Conservation (phyloP, 1,140 invertebrate genomes). For the Heliconius himera region DNA sequence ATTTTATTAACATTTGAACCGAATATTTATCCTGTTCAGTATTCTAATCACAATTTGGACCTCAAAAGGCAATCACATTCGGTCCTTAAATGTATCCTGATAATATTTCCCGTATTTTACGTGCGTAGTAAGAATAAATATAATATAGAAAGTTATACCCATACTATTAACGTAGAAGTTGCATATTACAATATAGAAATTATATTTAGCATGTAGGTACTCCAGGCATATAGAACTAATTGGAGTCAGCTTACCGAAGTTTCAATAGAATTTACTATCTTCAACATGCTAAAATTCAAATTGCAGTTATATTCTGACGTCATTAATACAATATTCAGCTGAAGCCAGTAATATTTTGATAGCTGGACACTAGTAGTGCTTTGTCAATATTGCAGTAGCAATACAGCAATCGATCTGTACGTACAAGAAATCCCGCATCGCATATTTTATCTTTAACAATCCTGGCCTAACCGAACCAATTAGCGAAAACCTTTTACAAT, state of each 20-base stretch:
- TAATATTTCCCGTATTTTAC: not conserved
- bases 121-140: not conserved
- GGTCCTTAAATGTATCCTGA: not conserved
- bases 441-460: slow-evolving; percentile 81
- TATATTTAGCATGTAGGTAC: not conserved
- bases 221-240: slow-evolving; percentile 1
- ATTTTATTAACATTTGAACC: not conserved
- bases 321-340: not conserved
- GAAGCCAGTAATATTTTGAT: not conserved
- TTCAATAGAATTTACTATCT: slow-evolving; percentile 11
- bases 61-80: not conserved
- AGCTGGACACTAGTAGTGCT: not conserved
- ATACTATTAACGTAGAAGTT: not conserved
- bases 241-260: not conserved
- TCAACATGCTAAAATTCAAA: not conserved
- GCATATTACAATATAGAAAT: not conserved
- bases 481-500: slow-evolving; percentile 74
- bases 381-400: slow-evolving; percentile 55
- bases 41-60: not conserved
- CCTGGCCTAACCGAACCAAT: slow-evolving; percentile 75
- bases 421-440: slow-evolving; percentile 75
- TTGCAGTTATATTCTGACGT: not conserved
- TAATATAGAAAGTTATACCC: not conserved
- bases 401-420: slow-evolving; percentile 74
- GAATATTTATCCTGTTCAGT: not conserved